phyloP scores from a whole-genome alignment of 2,797 vertebrate genomes.

The Adelosebastes latens region DNA sequence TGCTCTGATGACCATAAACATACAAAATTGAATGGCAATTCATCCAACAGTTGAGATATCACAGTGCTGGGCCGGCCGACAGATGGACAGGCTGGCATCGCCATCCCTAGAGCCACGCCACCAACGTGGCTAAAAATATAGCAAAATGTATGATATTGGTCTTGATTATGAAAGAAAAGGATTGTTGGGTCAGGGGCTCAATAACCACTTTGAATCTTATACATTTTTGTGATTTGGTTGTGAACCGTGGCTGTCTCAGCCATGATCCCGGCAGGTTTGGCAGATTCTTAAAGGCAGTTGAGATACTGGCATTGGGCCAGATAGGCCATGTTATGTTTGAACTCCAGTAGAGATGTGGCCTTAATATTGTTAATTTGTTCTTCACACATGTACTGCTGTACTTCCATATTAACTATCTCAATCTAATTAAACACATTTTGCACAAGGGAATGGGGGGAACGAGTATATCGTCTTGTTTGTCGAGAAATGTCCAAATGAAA shows the following conservation, averaged over 20 bases:
- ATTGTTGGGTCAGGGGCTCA: neutral
- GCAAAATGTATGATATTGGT: neutral
- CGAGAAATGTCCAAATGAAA: neutral
- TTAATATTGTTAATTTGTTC: conserved; percentile 20
- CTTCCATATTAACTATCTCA: neutral
- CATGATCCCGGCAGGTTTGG: neutral
- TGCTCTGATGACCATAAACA: neutral
- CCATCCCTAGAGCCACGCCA: neutral
- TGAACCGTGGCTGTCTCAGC: neutral
- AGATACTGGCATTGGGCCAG: neutral
- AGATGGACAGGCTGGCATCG: too few species aligned
- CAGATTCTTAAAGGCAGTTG: neutral
- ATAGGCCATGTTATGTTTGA: conserved; percentile 13
- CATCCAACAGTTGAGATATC: neutral
- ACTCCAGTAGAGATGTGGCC: neutral
- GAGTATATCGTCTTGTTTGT: neutral
- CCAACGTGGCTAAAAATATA: too few species aligned
- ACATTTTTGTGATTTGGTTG: neutral
- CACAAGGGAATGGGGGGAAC: neutral
- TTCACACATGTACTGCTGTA: neutral
- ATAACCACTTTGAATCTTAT: neutral
- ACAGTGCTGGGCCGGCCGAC: too few species aligned
- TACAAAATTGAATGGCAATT: neutral
- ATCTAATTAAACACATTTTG: neutral
- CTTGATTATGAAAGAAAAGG: neutral